Evolutionary conservation across 2,888 invertebrate genomes (phyloP).

Genomic region (Tholera decimalis): DNA sequence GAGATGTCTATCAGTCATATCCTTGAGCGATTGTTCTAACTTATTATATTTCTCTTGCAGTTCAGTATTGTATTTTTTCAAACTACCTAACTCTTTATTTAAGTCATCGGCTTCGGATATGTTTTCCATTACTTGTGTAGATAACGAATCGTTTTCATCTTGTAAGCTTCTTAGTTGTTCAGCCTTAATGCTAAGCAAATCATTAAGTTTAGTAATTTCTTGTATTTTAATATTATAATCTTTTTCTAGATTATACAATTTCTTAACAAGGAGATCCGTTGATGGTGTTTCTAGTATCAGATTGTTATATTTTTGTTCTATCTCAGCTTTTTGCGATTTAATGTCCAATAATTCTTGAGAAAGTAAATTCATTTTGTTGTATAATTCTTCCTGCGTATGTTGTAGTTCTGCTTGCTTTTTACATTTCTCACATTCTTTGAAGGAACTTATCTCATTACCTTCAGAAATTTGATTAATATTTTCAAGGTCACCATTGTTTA

Average conservation of each 20-base stretch:
- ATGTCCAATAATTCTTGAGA: conserved; percentile 68
- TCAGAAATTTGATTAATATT: conserved; percentile 1
- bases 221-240: conserved; percentile 71
- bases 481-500: conserved; percentile 33
- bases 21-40: conserved; percentile 63
- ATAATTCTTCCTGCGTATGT: conserved; percentile 52
- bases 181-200: conserved; percentile 68
- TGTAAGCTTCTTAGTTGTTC: conserved; percentile 81
- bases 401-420: conserved; percentile 58
- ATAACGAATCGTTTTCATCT: conserved; percentile 90
- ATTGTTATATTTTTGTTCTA: conserved; percentile 78
- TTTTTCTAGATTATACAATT: conserved; percentile 76
- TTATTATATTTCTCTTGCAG: conserved; percentile 68
- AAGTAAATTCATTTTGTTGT: conserved; percentile 69
- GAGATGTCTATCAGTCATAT: conserved; percentile 43
- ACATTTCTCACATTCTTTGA: conserved; percentile 64
- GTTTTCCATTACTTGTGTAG: conserved; percentile 91
- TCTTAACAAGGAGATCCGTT: conserved; percentile 74
- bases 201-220: conserved; percentile 73
- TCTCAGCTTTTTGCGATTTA: conserved; percentile 71
- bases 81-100: conserved; percentile 77
- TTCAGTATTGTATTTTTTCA: conserved; percentile 72
- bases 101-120: conserved; percentile 90
- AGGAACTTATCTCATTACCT: conserved; percentile 9
- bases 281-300: conserved; percentile 76